Evolutionary conservation across 2,888 invertebrate genomes (phyloP).

Genomic region (Anthrax anthrax): DNA sequence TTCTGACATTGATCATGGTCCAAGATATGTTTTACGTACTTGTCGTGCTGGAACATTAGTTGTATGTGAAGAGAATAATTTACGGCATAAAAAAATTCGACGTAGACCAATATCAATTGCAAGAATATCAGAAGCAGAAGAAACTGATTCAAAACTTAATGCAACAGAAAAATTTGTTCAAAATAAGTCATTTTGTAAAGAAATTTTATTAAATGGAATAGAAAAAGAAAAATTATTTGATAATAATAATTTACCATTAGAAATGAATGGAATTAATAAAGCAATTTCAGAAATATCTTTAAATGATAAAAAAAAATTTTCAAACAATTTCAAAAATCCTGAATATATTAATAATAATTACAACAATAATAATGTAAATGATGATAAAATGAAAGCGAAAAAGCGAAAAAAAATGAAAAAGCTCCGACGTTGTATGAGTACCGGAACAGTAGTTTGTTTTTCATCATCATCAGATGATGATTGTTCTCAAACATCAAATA

Average conservation of each 20-base stretch:
- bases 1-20: constrained; percentile 17
- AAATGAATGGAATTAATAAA: background rate
- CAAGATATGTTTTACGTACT: constrained; percentile 36
- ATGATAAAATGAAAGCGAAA: constrained; percentile 2
- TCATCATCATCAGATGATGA: constrained; percentile 4
- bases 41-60: constrained; percentile 41
- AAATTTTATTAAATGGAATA: background rate
- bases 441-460: background rate
- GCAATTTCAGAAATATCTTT: background rate
- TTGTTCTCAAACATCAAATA: background rate
- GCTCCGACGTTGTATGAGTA: constrained; percentile 2
- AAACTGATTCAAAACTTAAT: background rate
- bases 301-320: background rate
- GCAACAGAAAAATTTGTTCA: background rate
- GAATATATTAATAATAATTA: background rate
- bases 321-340: too few relatives aligned
- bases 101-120: constrained; percentile 18
- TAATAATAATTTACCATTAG: background rate
- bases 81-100: constrained; percentile 23
- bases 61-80: constrained; percentile 37
- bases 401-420: constrained; percentile 1
- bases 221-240: background rate
- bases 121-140: constrained; percentile 2
- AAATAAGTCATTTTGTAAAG: background rate
- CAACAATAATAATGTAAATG: background rate